A percentile compares a stretch with the other conserved stretches of the same genome.
phyloP scores from a whole-genome alignment of 1,140 invertebrate genomes.

The Euwallacea fornicatus region DNA sequence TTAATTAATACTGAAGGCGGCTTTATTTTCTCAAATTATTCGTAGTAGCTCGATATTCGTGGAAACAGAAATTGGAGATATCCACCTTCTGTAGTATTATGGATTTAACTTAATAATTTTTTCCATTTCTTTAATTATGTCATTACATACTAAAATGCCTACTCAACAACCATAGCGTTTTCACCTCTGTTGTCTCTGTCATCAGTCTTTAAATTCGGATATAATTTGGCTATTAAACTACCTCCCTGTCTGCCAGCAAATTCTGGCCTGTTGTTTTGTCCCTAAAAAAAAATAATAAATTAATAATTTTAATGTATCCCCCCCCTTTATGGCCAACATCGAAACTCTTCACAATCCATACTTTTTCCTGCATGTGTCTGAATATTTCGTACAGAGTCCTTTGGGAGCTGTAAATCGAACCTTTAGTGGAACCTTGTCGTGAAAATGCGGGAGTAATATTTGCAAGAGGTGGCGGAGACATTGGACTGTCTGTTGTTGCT shows the following conservation, averaged over 20 bases:
- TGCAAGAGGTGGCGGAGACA: conserved; percentile 68
- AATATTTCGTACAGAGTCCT: conserved; percentile 69
- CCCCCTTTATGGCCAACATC: not conserved
- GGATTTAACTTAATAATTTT: too few species aligned
- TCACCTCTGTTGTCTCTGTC: conserved; percentile 44
- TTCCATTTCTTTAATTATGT: too few species aligned
- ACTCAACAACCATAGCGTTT: conserved; percentile 49
- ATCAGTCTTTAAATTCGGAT: conserved; percentile 69
- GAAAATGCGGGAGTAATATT: conserved; percentile 48
- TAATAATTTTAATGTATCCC: not conserved
- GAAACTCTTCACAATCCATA: not conserved
- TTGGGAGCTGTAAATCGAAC: conserved; percentile 47
- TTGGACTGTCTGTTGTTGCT: conserved; percentile 79
- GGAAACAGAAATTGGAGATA: too few species aligned
- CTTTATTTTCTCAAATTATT: too few species aligned
- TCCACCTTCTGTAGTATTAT: too few species aligned
- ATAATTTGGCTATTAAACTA: conserved; percentile 70
- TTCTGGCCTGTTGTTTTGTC: conserved; percentile 66
- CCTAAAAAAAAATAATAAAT: conserved; percentile 40
- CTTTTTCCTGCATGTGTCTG: conserved; percentile 56
- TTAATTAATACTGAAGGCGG: conserved; percentile 19
- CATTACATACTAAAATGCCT: not conserved
- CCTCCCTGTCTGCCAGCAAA: conserved; percentile 77
- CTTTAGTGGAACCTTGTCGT: conserved; percentile 36
- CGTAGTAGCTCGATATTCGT: too few species aligned